Conservation (phyloP, 1,140 invertebrate species). For the Drosophila bocqueti region DNA sequence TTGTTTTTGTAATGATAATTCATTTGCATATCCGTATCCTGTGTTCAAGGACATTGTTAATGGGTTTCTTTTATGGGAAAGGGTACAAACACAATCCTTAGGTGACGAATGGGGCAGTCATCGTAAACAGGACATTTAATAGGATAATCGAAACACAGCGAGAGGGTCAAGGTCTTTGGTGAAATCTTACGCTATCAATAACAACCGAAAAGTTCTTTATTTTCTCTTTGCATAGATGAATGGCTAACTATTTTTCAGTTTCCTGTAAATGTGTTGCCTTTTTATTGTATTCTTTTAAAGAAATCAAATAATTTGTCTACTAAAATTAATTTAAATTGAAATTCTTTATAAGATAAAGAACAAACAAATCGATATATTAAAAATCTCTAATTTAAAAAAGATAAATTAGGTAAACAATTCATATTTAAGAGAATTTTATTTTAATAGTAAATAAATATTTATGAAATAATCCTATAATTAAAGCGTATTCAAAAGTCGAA, state of each 20-base stretch:
- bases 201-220: neutral
- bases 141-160: conserved; percentile 35
- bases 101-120: conserved; percentile 37
- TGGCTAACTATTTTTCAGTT: neutral
- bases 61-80: conserved; percentile 51
- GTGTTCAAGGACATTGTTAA: conserved; percentile 60
- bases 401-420: no score
- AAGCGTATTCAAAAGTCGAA: conserved; percentile 1
- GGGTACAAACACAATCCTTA: conserved; percentile 32
- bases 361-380: neutral
- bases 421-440: no score
- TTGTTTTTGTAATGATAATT: neutral
- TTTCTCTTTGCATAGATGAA: conserved; percentile 11
- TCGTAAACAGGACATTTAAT: conserved; percentile 40
- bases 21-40: conserved; percentile 44
- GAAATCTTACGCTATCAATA: neutral
- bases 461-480: no score
- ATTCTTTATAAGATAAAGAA: no score
- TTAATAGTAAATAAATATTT: no score
- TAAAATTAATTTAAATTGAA: neutral
- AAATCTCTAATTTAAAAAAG: neutral
- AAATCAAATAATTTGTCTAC: neutral
- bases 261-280: neutral
- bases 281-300: neutral
- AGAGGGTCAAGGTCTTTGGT: conserved; percentile 46